Evolutionary conservation across 2,888 invertebrate species (phyloP).

Genomic region (Yponomeuta cagnagella): DNA sequence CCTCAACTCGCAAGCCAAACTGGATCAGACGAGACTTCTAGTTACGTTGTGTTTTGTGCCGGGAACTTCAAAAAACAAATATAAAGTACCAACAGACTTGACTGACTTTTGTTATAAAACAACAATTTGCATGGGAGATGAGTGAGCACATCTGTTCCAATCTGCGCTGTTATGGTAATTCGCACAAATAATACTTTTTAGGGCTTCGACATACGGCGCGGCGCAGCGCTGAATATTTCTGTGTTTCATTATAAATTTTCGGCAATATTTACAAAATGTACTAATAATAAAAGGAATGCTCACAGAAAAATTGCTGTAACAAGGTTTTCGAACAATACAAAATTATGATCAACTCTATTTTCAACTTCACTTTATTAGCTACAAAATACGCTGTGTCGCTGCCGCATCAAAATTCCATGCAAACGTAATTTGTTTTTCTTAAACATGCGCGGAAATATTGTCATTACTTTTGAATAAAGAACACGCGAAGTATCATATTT

Average conservation of each 20-base stretch:
- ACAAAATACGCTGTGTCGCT: no score
- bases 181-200: conserved; percentile 4
- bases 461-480: no score
- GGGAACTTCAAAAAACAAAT: conserved; percentile 26
- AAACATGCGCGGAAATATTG: no score
- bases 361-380: no score
- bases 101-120: conserved; percentile 46
- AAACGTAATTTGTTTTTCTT: no score
- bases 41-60: neutral
- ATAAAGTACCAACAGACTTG: conserved; percentile 34
- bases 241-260: conserved; percentile 7
- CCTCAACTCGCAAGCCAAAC: no score
- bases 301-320: no score
- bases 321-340: no score
- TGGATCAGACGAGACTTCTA: neutral
- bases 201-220: conserved; percentile 8
- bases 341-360: no score
- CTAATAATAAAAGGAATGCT: no score
- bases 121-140: conserved; percentile 47
- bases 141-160: conserved; percentile 45
- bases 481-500: no score
- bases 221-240: neutral
- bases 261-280: neutral
- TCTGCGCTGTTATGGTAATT: conserved; percentile 28
- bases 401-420: no score